Evolutionary conservation across 2,797 vertebrate genomes (phyloP).

Genomic region (Smutsia gigantea): DNA sequence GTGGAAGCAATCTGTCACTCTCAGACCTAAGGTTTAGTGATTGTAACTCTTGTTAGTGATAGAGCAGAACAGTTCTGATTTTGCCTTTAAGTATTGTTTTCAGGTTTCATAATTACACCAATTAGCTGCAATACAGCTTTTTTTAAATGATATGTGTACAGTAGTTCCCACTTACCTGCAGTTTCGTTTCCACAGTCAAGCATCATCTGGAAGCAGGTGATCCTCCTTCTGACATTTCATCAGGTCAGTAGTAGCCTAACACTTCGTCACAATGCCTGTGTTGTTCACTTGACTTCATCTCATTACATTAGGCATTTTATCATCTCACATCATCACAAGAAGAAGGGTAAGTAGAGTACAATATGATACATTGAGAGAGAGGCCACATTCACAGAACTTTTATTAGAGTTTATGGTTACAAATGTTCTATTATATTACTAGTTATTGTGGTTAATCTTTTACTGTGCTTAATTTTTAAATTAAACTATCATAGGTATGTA

Average conservation of each 20-base stretch:
- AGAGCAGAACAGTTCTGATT: neutral
- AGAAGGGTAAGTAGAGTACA: neutral
- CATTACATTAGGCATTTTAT: neutral
- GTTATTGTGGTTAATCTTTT: neutral
- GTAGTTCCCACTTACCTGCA: neutral
- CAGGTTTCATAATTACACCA: neutral
- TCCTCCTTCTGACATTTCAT: neutral
- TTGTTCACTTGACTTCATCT: neutral
- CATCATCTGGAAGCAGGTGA: neutral
- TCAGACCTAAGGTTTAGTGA: neutral
- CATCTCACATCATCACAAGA: neutral
- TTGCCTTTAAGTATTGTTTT: constrained; percentile 45
- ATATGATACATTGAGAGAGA: neutral
- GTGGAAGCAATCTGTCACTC: neutral
- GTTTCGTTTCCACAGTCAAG: neutral
- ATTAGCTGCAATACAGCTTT: neutral
- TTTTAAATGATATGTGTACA: neutral
- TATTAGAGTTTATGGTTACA: neutral
- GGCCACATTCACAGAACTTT: neutral
- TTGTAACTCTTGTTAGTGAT: neutral
- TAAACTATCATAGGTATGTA: neutral
- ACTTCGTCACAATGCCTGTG: neutral
- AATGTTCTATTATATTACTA: neutral
- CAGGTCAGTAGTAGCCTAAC: neutral
- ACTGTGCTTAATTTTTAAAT: neutral